These are phyloP conservation scores for Oncorhynchus clarkii DNA, from an alignment of 2,113 vertebrate species.

Conservation along the genomic window DNA sequence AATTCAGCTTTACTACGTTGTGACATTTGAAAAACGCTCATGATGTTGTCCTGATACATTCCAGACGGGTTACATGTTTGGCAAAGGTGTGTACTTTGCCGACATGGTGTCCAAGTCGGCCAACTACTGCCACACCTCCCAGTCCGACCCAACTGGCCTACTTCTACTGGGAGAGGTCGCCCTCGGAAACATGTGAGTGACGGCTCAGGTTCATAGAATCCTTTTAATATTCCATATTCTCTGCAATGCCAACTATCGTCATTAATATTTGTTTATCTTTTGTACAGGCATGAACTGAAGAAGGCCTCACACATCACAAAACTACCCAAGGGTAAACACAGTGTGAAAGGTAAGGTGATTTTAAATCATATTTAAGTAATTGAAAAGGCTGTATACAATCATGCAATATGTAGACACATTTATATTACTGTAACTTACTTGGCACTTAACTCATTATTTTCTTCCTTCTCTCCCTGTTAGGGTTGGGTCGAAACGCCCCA, in stretches of 20 bases:
- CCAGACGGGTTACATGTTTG: slow-evolving; percentile 98
- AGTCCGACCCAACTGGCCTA: slow-evolving; percentile 87
- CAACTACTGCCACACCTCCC: slow-evolving; percentile 97
- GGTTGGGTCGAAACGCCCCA: slow-evolving; percentile 91
- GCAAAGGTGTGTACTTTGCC: slow-evolving; percentile 97
- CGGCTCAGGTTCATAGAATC: neutral
- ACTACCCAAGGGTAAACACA: slow-evolving; percentile 96
- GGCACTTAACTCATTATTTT: neutral
- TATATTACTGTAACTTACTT: neutral
- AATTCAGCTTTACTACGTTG: neutral
- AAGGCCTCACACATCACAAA: slow-evolving; percentile 95
- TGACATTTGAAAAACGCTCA: neutral
- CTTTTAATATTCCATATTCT: neutral
- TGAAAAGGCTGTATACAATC: slow-evolving; percentile 1
- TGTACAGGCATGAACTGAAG: slow-evolving; percentile 89
- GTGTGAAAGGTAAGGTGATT: slow-evolving; percentile 87
- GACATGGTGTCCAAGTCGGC: slow-evolving; percentile 99
- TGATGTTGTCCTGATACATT: slow-evolving; percentile 6
- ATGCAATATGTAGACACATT: neutral
- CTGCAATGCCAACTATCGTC: neutral
- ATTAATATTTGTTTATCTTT: neutral
- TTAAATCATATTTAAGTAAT: neutral
- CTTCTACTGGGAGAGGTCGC: slow-evolving; percentile 93
- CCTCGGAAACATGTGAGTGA: slow-evolving; percentile 94
- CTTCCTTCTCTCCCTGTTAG: slow-evolving; percentile 56